Evolutionary conservation across 1,140 invertebrate species (phyloP), one percentile per base, ranked within the genome.

Genomic region (Drosophila malerkotliana): DNA sequence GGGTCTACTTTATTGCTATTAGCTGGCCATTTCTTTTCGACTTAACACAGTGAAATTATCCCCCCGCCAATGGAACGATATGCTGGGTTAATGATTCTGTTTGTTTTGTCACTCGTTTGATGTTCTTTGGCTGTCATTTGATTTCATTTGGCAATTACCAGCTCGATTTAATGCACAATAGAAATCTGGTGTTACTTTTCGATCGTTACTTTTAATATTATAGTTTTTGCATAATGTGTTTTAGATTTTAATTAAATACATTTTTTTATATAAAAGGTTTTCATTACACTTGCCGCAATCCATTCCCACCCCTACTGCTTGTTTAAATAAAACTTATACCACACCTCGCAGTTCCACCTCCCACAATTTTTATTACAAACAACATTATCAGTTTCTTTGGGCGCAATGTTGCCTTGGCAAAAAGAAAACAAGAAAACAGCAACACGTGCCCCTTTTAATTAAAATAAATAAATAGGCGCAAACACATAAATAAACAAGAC

Each of bases 361-460:
- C 12, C 12, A 37, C 14, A 3, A 10, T 18, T 26, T 32, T 47
- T 41, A n/a, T n/a, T 21, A 5, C 21, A 7, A 28, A 28, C n/a
- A n/a, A 18, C 51, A 39, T 48, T 55, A 34, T 48, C 66, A 41
- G 45, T 57, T 72, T 68, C 53, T 52, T 48, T 47, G 55, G 64
- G 67, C 51, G 48, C 21, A 57, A 66, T 67, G 75, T 87, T 88
- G 57, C 59, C 66, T 68, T 71, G 76, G 61, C 57, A 64, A 77
- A 87, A 88, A 75, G 75, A 79, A 79, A 83, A 82, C 79, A 82
- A 67, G 66, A 79, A 89, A 89, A 88, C 72, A 89, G 84, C 76
- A 79, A 89, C 84, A 88, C 84, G 84, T 88, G 84, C 63, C 84
- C 57, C 61, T 84, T 88, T 88, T 88, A 88, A 88, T 88, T 88